Percentiles rank a stretch among this genome's conserved stretches.
Evolutionary conservation across 1,140 invertebrate genomes (phyloP).

Genomic region (Phenacoccus solenopsis): DNA sequence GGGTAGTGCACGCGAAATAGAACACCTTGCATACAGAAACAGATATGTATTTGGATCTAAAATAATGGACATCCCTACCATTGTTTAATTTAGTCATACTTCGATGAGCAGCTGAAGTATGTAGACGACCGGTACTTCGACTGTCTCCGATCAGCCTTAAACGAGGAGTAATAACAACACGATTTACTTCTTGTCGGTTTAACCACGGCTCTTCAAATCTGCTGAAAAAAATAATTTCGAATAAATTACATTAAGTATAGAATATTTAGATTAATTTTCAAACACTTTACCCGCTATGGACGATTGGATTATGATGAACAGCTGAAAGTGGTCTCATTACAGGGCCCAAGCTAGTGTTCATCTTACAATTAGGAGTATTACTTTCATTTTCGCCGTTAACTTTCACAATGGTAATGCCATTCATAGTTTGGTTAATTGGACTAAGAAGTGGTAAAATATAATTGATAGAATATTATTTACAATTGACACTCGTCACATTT

Average conservation of each 20-base stretch:
- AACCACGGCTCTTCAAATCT: conserved; percentile 5
- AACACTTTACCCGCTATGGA: not conserved
- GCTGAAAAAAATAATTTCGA: not conserved
- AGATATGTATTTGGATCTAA: not conserved
- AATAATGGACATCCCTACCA: conserved; percentile 28
- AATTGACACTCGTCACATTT: too few relatives aligned
- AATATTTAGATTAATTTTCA: not conserved
- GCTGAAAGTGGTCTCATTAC: not conserved
- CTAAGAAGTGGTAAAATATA: conserved; percentile 19
- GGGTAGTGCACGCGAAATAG: too few relatives aligned
- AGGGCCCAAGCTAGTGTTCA: not conserved
- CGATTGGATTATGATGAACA: not conserved
- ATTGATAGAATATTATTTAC: too few relatives aligned
- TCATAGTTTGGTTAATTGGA: conserved; percentile 52
- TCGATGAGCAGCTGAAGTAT: conserved; percentile 50
- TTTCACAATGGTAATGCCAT: conserved; percentile 61
- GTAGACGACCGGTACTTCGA: conserved; percentile 50
- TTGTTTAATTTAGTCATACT: conserved; percentile 62
- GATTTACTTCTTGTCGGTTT: conserved; percentile 21
- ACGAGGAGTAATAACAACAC: conserved; percentile 26
- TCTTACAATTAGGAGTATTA: conserved; percentile 9
- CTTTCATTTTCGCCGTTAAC: conserved; percentile 39
- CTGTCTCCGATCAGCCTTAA: conserved; percentile 41
- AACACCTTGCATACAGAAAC: not conserved
- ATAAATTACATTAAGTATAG: not conserved